Percentiles rank a stretch among this genome's conserved stretches.
Evolutionary conservation across 2,888 invertebrate species (phyloP).

Genomic region (Hypselothyrea guttata): DNA sequence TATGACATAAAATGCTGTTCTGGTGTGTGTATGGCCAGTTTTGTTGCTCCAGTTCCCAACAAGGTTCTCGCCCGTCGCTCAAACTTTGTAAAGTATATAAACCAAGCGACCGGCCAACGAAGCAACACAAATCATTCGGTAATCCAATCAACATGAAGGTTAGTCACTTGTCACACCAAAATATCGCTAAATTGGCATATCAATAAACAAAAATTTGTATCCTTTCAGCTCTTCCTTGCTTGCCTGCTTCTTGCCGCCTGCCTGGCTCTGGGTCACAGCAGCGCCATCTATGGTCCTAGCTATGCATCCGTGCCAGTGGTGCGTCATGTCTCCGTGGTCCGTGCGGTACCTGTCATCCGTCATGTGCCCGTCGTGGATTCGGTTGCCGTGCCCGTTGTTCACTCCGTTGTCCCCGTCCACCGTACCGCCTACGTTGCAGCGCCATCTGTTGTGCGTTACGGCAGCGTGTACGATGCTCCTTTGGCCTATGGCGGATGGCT

Average conservation of each 20-base stretch:
- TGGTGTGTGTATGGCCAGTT: constrained; percentile 47
- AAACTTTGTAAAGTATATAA: constrained; percentile 46
- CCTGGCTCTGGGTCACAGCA: constrained; percentile 64
- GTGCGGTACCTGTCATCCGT: constrained; percentile 37
- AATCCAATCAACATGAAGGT: constrained; percentile 67
- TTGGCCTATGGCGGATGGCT: constrained; percentile 59
- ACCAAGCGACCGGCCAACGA: constrained; percentile 5
- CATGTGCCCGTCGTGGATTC: constrained; percentile 45
- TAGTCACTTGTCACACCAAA: constrained; percentile 6
- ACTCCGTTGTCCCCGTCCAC: constrained; percentile 41
- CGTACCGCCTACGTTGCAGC: constrained; percentile 37
- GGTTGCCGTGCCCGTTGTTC: constrained; percentile 45
- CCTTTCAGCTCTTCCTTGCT: constrained; percentile 58
- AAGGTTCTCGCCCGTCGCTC: constrained; percentile 33
- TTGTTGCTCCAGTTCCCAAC: constrained; percentile 38
- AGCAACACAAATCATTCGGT: constrained; percentile 56
- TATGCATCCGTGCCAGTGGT: constrained; percentile 46
- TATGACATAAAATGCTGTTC: constrained; percentile 30
- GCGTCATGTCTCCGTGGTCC: constrained; percentile 37
- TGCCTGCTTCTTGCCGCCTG: constrained; percentile 53
- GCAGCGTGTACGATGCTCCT: constrained; percentile 57
- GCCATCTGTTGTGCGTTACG: constrained; percentile 40
- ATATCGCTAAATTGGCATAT: background rate
- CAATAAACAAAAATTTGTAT: no score
- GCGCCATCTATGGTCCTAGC: constrained; percentile 53